phyloP scores from a whole-genome alignment of 2,797 vertebrate species.

The Clarias pachynema region DNA sequence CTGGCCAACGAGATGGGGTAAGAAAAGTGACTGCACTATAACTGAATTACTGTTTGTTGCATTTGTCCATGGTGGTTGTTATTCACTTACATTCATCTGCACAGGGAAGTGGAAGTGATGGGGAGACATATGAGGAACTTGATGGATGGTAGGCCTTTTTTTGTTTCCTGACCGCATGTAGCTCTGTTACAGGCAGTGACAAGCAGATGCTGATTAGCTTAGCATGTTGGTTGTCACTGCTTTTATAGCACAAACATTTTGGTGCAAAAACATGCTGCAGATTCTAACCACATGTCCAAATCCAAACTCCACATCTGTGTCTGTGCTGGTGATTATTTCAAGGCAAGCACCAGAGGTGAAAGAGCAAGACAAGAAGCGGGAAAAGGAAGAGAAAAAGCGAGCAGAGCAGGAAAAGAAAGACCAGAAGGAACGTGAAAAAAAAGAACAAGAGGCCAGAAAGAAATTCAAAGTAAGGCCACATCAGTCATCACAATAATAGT shows the following conservation, averaged over 20 bases:
- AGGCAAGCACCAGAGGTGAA: constrained; percentile 65
- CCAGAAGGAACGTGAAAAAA: constrained; percentile 90
- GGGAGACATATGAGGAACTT: constrained; percentile 88
- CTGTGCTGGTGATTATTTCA: constrained; percentile 28
- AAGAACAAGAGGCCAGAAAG: constrained; percentile 88
- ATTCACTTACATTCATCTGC: constrained; percentile 14
- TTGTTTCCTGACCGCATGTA: constrained; percentile 9
- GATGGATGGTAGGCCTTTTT: constrained; percentile 78
- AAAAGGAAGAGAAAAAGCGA: constrained; percentile 84
- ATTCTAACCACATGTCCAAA: neutral
- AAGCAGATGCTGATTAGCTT: constrained; percentile 3
- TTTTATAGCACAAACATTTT: neutral
- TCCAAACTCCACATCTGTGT: neutral
- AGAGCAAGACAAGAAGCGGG: constrained; percentile 76
- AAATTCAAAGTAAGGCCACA: constrained; percentile 87
- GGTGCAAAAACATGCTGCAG: neutral
- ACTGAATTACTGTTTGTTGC: neutral
- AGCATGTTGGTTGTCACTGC: neutral
- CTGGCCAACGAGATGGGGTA: constrained; percentile 70
- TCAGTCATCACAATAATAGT: neutral
- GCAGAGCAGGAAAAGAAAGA: constrained; percentile 85
- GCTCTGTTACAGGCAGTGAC: constrained; percentile 2
- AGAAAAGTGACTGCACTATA: constrained; percentile 44
- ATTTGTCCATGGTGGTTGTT: constrained; percentile 5
- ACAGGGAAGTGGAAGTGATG: constrained; percentile 76